phyloP scores from a whole-genome alignment of 1,140 invertebrate species.

The Carposina sasakii region DNA sequence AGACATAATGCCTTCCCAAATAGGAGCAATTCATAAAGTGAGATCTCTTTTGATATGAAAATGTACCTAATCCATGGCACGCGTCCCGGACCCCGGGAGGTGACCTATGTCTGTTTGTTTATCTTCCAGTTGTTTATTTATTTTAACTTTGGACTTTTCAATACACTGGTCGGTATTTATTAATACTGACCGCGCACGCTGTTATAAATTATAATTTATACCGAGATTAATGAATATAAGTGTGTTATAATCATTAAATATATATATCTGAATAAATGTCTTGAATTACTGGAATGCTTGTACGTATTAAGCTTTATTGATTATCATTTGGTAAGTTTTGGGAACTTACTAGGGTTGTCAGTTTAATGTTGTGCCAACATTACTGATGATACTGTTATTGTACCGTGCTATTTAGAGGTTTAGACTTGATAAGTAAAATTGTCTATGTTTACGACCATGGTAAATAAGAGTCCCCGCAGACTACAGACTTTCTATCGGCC shows the following conservation, averaged over 20 bases:
- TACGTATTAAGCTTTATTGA: slow-evolving; percentile 28
- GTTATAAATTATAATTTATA: slow-evolving; percentile 58
- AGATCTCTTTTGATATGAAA: slow-evolving; percentile 65
- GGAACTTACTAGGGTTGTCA: too few species aligned
- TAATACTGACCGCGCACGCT: slow-evolving; percentile 35
- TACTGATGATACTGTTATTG: too few species aligned
- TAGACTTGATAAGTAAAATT: too few species aligned
- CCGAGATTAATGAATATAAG: slow-evolving; percentile 53
- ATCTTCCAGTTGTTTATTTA: slow-evolving; percentile 41
- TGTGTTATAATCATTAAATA: slow-evolving; percentile 45
- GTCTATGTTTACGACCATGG: too few species aligned
- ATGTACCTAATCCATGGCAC: slow-evolving; percentile 61
- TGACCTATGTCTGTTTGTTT: slow-evolving; percentile 46
- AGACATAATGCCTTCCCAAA: slow-evolving; percentile 47
- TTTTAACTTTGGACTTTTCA: slow-evolving; percentile 47
- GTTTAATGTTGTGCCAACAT: too few species aligned
- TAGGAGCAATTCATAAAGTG: slow-evolving; percentile 60
- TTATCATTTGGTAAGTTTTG: slow-evolving; percentile 21
- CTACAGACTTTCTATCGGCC: too few species aligned
- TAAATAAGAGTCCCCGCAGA: too few species aligned
- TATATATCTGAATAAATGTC: slow-evolving; percentile 35
- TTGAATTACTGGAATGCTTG: slow-evolving; percentile 40
- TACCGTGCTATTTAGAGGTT: too few species aligned
- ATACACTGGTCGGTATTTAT: slow-evolving; percentile 48
- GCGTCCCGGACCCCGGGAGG: slow-evolving; percentile 42